Base-by-base conservation (phyloP, 37 sponge, comb jelly and placozoan species). In the Beroe forskalii region DNA sequence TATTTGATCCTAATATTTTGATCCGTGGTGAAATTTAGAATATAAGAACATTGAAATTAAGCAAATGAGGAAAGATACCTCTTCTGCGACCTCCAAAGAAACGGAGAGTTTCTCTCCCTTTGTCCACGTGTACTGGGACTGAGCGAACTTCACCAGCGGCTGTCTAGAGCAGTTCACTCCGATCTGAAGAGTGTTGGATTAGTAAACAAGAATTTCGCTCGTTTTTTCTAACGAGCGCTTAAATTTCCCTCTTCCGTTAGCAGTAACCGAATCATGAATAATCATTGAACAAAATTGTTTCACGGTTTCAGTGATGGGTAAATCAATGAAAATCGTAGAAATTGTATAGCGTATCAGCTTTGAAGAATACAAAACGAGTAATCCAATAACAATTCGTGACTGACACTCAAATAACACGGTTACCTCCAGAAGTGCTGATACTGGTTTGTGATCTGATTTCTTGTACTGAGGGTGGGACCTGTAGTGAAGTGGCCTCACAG, bases 401-500 rank as follows among this genome's bases (percentile, higher is more conserved):
- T 20, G 17, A 55, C 17, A 17, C 17, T n/a, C n/a, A n/a, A n/a
- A n/a, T n/a, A n/a, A n/a, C n/a, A n/a, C n/a, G 20, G 22, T 72
- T 14, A 72, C 75, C 75, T 72, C 75, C 12, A 72, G 75, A 38
- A 72, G 40, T 3, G 75, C 75, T 6, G 40, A 37, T 4, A 72
- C 75, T 12, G 75, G 75, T 72, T 72, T 72, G 30, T 72, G 75
- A 33, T 72, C 75, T 20, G 75, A 72, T 20, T 72, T 36, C 35
- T 72, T 72, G 40, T 38, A 72, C 9, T 72, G 39, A 4, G 40
- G 40, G 9, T 37, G 39, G 39, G 37, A 37, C 19, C 35, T 37
- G 75, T 72, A 72, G 8, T 17, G 22, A 8, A 72, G 39, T 20
- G 40, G 40, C 30, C 22, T 72, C 14, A 72, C 75, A 33, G 39